Conservation (phyloP, 1,140 invertebrate genomes). For the Leptonema lineaticorne region DNA sequence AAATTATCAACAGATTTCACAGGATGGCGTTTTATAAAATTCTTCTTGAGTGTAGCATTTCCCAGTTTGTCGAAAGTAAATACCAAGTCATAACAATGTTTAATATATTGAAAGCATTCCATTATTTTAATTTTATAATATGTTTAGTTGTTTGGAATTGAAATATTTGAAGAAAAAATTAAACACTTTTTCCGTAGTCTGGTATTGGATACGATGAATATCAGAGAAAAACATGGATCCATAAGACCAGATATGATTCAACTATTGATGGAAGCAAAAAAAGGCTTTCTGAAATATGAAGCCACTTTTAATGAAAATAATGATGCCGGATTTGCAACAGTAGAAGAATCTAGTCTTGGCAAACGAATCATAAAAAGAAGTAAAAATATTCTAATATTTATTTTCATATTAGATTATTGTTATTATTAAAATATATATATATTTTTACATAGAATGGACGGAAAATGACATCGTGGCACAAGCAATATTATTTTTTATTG, state of each 20-base stretch:
- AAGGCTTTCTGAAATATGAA: slow-evolving; percentile 39
- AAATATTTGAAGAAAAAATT: slow-evolving; percentile 39
- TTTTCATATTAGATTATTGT: background rate
- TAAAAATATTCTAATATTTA: slow-evolving; percentile 1
- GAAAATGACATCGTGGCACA: slow-evolving; percentile 66
- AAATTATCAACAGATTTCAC: slow-evolving; percentile 42
- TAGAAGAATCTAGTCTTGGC: slow-evolving; percentile 43
- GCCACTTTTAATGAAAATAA: background rate
- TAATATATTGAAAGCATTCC: background rate
- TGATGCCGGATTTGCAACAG: slow-evolving; percentile 46
- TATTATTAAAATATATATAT: background rate
- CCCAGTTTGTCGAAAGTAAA: slow-evolving; percentile 16
- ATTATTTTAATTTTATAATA: background rate
- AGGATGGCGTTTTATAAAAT: slow-evolving; percentile 12
- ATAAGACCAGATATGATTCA: slow-evolving; percentile 53
- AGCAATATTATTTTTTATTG: slow-evolving; percentile 62
- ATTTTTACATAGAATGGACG: slow-evolving; percentile 49
- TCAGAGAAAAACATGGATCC: slow-evolving; percentile 45
- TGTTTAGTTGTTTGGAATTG: slow-evolving; percentile 27
- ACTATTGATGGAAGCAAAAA: slow-evolving; percentile 48
- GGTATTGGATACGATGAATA: slow-evolving; percentile 43
- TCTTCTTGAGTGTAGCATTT: slow-evolving; percentile 3
- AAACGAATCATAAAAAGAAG: slow-evolving; percentile 36
- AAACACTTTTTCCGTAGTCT: slow-evolving; percentile 44
- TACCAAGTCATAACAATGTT: no score